Percentiles rank a stretch among this genome's conserved stretches.
Conservation (phyloP, 2,113 vertebrate genomes). For the Toxotes jaculatrix region DNA sequence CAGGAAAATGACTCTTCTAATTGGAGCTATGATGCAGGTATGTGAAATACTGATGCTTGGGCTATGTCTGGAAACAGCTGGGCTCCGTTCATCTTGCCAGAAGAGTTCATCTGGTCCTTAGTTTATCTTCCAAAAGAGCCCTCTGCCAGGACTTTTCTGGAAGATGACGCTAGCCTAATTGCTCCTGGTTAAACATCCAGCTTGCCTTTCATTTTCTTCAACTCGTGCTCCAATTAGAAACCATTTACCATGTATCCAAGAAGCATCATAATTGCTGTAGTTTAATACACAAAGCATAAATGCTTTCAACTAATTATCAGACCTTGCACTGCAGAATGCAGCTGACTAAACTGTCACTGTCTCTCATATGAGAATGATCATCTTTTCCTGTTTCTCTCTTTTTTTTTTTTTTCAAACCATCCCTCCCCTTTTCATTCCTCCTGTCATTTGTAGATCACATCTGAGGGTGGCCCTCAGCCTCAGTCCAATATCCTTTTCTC, state of each 20-base stretch:
- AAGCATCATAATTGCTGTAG: conserved; percentile 33
- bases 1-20: conserved; percentile 91
- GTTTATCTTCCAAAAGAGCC: conserved; percentile 44
- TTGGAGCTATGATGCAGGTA: conserved; percentile 94
- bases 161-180: conserved; percentile 34
- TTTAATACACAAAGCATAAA: conserved; percentile 22
- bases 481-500: conserved; percentile 96
- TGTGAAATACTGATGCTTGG: conserved; percentile 24
- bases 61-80: conserved; percentile 25
- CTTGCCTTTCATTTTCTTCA: conserved; percentile 39
- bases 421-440: conserved; percentile 13
- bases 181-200: conserved; percentile 41
- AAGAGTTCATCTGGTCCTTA: conserved; percentile 32
- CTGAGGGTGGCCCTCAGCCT: conserved; percentile 96
- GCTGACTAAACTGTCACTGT: conserved; percentile 9
- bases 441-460: conserved; percentile 87
- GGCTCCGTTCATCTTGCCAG: conserved; percentile 17
- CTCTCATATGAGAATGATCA: not conserved
- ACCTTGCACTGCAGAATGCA: conserved; percentile 13
- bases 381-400: not conserved
- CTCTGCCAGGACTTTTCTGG: conserved; percentile 36
- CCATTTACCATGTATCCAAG: conserved; percentile 21
- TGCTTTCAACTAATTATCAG: conserved; percentile 33
- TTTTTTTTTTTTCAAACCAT: not conserved
- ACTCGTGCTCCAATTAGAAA: conserved; percentile 40